Evolutionary conservation across 2,797 vertebrate species (phyloP), one percentile per base, ranked within the genome.

Genomic region (Clarias laeviceps): DNA sequence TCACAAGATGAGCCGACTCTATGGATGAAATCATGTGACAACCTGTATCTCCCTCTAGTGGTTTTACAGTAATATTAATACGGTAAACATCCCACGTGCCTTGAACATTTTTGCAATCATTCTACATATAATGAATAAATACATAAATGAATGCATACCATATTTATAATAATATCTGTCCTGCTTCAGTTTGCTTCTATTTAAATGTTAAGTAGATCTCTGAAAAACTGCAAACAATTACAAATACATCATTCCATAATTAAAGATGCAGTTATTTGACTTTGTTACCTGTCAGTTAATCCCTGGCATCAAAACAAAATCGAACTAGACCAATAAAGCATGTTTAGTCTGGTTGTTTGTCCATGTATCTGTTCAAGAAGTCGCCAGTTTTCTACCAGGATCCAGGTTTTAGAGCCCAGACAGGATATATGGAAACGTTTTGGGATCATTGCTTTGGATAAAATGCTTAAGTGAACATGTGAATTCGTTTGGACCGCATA

Each of bases 11-110:
- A 24, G 5, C 9, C 62, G 61, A 24, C 11, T 50, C 27, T n/a
- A 12, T 20, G 7, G n/a, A 57, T 50, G 14, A 66, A 79, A 27
- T 70, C 70, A 74, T n/a, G 56, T 24, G n/a, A 81, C 66, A 87
- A 40, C 12, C 22, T 57, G 45, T 56, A 50, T 32, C 85, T 57
- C 87, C 87, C 83, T 68, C 83, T 87, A 85, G 82, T 89, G 89
- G 83, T 56, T 68, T 6, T 37, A 73, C 34, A 50, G 12, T 20
- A 9, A 32, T 29, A 11, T 66, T 20, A 29, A 24, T 45, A 65
- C 27, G 12, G 45, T 50, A 50, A 12, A 37, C 17, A 6, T 56
- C 18, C 17, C 11, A 50, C 11, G 0, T 24, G 34, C 6, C 17
- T 24, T 37, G 18, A 18, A 8, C 2, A 32, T 34, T 27, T 50